Base-by-base conservation (phyloP, 2,888 invertebrate species). In the Agapostemon virescens region DNA sequence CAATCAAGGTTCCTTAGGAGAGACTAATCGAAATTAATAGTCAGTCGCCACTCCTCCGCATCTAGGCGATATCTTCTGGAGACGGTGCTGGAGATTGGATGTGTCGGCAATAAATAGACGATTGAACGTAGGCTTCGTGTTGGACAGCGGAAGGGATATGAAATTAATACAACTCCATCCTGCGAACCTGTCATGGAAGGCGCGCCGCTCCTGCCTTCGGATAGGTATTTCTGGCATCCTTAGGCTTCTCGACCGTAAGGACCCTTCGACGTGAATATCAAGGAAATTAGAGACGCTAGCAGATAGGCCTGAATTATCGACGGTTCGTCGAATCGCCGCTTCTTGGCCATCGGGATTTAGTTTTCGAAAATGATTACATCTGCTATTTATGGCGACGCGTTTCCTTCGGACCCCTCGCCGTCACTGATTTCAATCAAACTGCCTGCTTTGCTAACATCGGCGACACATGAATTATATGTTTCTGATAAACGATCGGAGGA, bases 121-220 rank as follows among this genome's bases (percentile, higher is more conserved):
- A 92, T 92, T 90, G 92, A 91, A 83, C 83, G 82, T 67, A 82
- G 81, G 77, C 87, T 82, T 85, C 81, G 83, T 85, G 86, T 86
- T 87, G 83, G 87, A 87, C 87, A 85, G 80, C 90, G 90, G 90
- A 90, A 90, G 92, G 91, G 91, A 92, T 91, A 92, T 92, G 92
- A 92, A 92, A 92, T 92, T 92, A 91, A 92, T 92, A 92, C 90
- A 91, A 90, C 89, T 90, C 89, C 84, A 89, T 89, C 88, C 87
- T 86, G 85, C 86, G 86, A 88, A 86, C 85, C 85, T 87, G 87
- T 86, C 84, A 74, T 84, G 77, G 78, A 84, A 84, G 86, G 86
- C 84, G 85, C 49, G 49, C 86, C 49, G 49, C 86, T 88, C 88
- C 82, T 78, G 77, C 76, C 79, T 86, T 81, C 78, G 52, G 86